phyloP scores from a whole-genome alignment of 1,140 invertebrate species.

The Danaus melanippus region DNA sequence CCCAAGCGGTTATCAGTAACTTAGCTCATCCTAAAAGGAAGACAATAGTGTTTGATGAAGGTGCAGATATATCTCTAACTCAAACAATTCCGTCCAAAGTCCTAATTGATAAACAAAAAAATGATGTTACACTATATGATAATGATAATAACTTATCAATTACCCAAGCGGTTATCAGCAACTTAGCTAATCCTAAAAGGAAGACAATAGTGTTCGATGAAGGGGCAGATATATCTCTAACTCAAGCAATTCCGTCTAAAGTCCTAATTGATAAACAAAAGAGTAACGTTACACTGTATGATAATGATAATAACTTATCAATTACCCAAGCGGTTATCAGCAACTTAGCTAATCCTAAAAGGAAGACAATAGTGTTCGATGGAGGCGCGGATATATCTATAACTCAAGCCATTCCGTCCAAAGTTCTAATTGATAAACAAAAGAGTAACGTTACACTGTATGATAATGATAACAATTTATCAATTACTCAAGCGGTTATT shows the following conservation, averaged over 20 bases:
- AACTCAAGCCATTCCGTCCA: conserved; percentile 7
- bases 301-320: conserved; percentile 11
- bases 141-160: no score
- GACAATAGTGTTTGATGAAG: no score
- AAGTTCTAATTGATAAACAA: not conserved
- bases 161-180: conserved; percentile 19
- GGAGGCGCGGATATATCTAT: conserved; percentile 17
- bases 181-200: conserved; percentile 20
- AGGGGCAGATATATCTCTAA: conserved; percentile 14
- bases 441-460: conserved; percentile 13
- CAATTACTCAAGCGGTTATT: conserved; percentile 26
- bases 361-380: conserved; percentile 30
- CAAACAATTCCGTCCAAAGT: no score
- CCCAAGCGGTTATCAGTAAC: conserved; percentile 3
- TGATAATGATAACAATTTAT: conserved; percentile 30
- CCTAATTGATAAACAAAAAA: no score
- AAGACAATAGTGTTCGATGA: conserved; percentile 31
- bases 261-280: conserved; percentile 1
- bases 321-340: conserved; percentile 16
- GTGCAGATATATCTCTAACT: no score
- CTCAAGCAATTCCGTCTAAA: conserved; percentile 5
- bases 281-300: conserved; percentile 13
- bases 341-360: conserved; percentile 21
- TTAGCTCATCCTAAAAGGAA: no score
- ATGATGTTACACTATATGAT: no score